Percentiles rank a stretch among this genome's conserved stretches.
These are phyloP conservation scores for Pandemis corylana DNA, from an alignment of 2,888 invertebrate species.

Conservation along the genomic window DNA sequence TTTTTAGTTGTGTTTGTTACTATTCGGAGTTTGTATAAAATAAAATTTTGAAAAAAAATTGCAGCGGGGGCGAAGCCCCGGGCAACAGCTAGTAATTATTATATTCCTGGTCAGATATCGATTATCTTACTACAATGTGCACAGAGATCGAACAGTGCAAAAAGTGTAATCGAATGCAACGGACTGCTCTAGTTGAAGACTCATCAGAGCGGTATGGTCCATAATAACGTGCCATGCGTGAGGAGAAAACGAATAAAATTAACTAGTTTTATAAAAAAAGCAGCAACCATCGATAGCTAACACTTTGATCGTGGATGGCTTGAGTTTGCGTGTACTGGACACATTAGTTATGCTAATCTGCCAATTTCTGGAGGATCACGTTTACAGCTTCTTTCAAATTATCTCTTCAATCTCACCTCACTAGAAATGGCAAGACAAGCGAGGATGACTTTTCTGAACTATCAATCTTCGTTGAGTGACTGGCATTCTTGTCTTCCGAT, in stretches of 20 bases:
- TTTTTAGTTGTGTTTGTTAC: too few relatives aligned
- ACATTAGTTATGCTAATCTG: slow-evolving; percentile 35
- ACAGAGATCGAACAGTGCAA: slow-evolving; percentile 3
- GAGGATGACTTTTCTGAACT: too few relatives aligned
- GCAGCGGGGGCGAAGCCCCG: too few relatives aligned
- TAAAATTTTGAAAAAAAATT: too few relatives aligned
- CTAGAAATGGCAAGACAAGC: too few relatives aligned
- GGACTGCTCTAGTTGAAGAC: slow-evolving; percentile 36
- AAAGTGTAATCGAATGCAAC: slow-evolving; percentile 34
- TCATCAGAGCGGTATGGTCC: slow-evolving; percentile 37
- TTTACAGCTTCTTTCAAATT: slow-evolving; percentile 20
- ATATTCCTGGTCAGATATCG: neutral
- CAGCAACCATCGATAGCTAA: slow-evolving; percentile 22
- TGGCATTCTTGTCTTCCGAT: neutral
- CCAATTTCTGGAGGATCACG: slow-evolving; percentile 19
- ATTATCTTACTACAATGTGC: neutral
- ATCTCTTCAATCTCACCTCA: slow-evolving; percentile 6
- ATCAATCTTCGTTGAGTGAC: too few relatives aligned
- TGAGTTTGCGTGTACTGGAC: slow-evolving; percentile 26
- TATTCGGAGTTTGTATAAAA: too few relatives aligned
- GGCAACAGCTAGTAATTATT: too few relatives aligned
- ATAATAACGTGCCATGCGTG: slow-evolving; percentile 37
- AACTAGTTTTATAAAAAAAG: slow-evolving; percentile 27
- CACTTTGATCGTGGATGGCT: slow-evolving; percentile 31
- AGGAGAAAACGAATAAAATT: slow-evolving; percentile 39